These are phyloP conservation scores for Prolemur simus DNA, from an alignment of 2,113 vertebrate genomes.

Conservation along the genomic window DNA sequence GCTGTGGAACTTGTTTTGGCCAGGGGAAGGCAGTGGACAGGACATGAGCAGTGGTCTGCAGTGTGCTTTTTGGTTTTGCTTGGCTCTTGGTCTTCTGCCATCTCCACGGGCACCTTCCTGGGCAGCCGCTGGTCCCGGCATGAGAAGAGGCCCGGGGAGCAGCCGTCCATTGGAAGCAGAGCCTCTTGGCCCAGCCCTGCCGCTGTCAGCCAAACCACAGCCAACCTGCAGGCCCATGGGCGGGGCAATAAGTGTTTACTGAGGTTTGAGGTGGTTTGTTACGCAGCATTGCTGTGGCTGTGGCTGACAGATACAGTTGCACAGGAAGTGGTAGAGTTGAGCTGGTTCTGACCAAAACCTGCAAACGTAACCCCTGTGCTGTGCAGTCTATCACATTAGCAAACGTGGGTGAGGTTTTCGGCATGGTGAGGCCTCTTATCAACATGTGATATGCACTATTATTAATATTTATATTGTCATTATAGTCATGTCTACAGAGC, in stretches of 20 bases:
- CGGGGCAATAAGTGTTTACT: accelerated
- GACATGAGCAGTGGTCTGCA: neutral
- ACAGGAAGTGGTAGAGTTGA: neutral
- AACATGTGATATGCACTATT: no score
- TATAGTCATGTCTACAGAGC: neutral
- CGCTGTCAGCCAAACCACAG: neutral
- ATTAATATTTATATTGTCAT: neutral
- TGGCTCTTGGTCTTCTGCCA: neutral
- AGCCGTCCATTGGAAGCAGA: neutral
- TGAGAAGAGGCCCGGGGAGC: neutral
- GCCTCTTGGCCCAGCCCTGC: neutral
- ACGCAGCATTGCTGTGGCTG: accelerated
- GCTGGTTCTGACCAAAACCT: neutral
- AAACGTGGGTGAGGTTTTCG: neutral
- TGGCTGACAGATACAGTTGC: neutral
- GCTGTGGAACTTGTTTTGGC: neutral
- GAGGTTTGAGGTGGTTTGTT: neutral
- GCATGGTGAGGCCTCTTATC: neutral
- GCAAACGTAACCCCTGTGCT: neutral
- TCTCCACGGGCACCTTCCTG: neutral
- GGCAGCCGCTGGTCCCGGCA: neutral
- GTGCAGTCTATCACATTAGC: neutral
- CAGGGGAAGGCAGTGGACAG: accelerated
- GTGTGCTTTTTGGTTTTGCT: neutral
- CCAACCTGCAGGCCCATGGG: neutral